phyloP scores from a whole-genome alignment of 1,140 invertebrate species.

The Hermetia illucens region DNA sequence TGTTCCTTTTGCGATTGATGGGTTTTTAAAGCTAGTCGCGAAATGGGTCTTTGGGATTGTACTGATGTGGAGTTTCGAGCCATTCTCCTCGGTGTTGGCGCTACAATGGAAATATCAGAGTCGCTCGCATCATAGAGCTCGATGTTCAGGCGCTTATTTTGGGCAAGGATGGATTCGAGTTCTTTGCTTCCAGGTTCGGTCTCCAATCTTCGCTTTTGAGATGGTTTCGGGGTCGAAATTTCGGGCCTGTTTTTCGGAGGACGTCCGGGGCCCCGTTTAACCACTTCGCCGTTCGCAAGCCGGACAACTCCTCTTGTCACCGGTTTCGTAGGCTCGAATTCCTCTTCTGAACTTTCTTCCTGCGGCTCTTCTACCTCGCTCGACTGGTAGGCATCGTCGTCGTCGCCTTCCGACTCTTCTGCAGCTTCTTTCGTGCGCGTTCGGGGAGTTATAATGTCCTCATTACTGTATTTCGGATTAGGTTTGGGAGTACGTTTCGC shows the following conservation, averaged over 20 bases:
- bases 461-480: slow-evolving; percentile 27
- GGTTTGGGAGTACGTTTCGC: slow-evolving; percentile 28
- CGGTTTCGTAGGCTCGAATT: not conserved
- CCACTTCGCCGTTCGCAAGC: slow-evolving; percentile 11
- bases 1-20: not conserved
- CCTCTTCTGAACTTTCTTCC: not conserved
- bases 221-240: slow-evolving; percentile 7
- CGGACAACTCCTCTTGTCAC: not conserved
- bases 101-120: not conserved
- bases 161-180: slow-evolving; percentile 1
- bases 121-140: not conserved
- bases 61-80: too few relatives aligned
- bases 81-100: too few relatives aligned
- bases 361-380: not conserved
- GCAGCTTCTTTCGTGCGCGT: slow-evolving; percentile 12
- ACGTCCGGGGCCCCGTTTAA: slow-evolving; percentile 3
- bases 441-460: slow-evolving; percentile 23
- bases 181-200: not conserved
- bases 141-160: slow-evolving; percentile 1
- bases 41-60: too few relatives aligned
- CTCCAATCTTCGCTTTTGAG: slow-evolving; percentile 5
- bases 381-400: not conserved
- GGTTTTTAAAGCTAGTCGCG: too few relatives aligned
- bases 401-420: not conserved
- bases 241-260: not conserved